Percentiles rank a stretch among this genome's conserved stretches.
Evolutionary conservation across 1,140 invertebrate genomes (phyloP).

Genomic region (Heliothis virescens): DNA sequence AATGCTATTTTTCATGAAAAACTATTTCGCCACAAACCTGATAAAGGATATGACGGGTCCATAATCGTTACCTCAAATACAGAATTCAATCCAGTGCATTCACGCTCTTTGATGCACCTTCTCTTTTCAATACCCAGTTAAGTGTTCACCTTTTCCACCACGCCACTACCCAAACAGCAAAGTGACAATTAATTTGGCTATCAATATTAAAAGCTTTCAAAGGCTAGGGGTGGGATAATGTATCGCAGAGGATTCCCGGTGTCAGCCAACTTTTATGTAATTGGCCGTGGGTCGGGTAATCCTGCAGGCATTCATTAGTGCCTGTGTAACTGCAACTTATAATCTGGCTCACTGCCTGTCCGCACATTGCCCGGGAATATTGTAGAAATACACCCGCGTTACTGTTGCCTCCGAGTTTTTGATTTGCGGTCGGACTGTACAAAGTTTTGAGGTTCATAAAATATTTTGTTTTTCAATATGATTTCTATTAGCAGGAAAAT

Average conservation of each 20-base stretch:
- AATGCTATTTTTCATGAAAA: too few relatives aligned
- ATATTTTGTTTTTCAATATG: background rate
- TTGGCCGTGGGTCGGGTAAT: slow-evolving; percentile 71
- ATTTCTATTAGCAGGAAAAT: too few relatives aligned
- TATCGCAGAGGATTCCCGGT: slow-evolving; percentile 71
- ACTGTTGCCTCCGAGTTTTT: background rate
- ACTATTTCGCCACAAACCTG: too few relatives aligned
- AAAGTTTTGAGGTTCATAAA: slow-evolving; percentile 8
- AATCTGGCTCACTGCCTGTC: slow-evolving; percentile 62
- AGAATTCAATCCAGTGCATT: too few relatives aligned
- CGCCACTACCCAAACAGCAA: background rate
- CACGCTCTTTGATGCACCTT: background rate
- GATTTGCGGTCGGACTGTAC: background rate
- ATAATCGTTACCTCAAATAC: too few relatives aligned
- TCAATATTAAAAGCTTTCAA: slow-evolving; percentile 35
- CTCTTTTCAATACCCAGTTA: background rate
- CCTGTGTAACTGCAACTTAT: slow-evolving; percentile 73
- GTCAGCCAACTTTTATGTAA: slow-evolving; percentile 78
- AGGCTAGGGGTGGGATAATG: slow-evolving; percentile 55
- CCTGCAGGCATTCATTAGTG: slow-evolving; percentile 74
- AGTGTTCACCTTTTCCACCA: background rate
- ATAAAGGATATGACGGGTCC: too few relatives aligned
- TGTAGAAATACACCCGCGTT: background rate
- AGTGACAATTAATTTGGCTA: slow-evolving; percentile 17
- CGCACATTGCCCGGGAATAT: background rate